phyloP scores from a whole-genome alignment of 2,888 invertebrate species.

The Desoria tigrina region DNA sequence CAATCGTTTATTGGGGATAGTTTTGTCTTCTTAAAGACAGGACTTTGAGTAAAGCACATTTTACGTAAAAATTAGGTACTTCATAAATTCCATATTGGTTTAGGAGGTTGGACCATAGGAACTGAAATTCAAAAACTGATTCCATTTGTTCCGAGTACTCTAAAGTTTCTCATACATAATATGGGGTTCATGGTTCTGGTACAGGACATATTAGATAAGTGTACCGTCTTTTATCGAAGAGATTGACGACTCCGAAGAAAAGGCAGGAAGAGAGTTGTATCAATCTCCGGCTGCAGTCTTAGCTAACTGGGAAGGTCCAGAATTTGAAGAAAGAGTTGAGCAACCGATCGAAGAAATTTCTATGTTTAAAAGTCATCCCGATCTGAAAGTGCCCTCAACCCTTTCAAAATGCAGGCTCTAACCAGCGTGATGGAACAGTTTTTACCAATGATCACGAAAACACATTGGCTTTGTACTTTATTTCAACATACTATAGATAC shows the following conservation, averaged over 20 bases:
- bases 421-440: not conserved
- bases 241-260: not conserved
- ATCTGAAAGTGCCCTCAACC: not conserved
- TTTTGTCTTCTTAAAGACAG: too few relatives aligned
- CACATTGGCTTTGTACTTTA: not conserved
- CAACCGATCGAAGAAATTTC: not conserved
- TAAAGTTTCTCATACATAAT: not conserved
- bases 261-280: not conserved
- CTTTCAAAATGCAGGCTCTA: not conserved
- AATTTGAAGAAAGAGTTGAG: not conserved
- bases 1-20: too few relatives aligned
- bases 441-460: not conserved
- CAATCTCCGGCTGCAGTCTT: not conserved
- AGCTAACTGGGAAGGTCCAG: not conserved
- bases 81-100: too few relatives aligned
- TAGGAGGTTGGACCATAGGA: constrained; percentile 15
- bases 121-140: too few relatives aligned
- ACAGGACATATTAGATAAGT: too few relatives aligned
- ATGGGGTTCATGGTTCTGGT: not conserved
- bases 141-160: constrained; percentile 13
- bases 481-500: not conserved
- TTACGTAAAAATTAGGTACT: too few relatives aligned
- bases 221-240: not conserved
- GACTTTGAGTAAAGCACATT: too few relatives aligned
- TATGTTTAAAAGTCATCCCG: not conserved